Conservation (phyloP, 2,113 vertebrate species). For the Entosphenus tridentatus region DNA sequence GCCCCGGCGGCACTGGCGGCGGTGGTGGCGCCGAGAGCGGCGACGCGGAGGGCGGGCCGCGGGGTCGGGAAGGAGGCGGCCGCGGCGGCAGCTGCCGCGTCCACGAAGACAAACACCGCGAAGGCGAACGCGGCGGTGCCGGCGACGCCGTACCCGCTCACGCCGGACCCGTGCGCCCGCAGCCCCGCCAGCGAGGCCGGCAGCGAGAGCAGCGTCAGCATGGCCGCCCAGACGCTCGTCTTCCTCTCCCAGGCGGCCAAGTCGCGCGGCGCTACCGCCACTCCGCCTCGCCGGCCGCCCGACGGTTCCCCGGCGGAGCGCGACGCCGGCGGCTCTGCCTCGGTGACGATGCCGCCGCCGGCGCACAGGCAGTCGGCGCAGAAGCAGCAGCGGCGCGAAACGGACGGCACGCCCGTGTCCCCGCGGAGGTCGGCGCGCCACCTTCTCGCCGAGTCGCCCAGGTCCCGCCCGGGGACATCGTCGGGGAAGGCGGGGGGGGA, state of each 20-base stretch:
- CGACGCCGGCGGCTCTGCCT: background rate
- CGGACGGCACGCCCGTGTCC: background rate
- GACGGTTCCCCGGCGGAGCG: background rate
- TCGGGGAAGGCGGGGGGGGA: too few relatives aligned
- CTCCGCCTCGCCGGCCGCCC: background rate
- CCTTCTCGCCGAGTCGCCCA: too few relatives aligned
- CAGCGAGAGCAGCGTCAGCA: slow-evolving; percentile 2
- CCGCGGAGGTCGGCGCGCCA: background rate
- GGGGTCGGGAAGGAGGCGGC: background rate
- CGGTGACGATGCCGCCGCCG: background rate
- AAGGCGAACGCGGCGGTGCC: background rate
- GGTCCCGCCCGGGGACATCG: too few relatives aligned
- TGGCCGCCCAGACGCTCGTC: slow-evolving; percentile 2
- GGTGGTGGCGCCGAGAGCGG: background rate
- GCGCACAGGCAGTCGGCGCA: background rate
- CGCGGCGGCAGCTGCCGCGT: background rate
- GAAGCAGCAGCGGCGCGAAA: background rate
- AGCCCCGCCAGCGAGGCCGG: background rate
- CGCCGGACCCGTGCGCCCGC: too few relatives aligned
- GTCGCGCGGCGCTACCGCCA: background rate
- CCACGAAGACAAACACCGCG: background rate
- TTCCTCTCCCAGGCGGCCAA: background rate
- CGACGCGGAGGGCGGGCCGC: background rate
- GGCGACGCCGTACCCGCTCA: too few relatives aligned
- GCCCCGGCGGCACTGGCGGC: background rate